Evolutionary conservation across 2,113 vertebrate genomes (phyloP), one percentile per base, ranked within the genome.

Genomic region (Cavia aperea): DNA sequence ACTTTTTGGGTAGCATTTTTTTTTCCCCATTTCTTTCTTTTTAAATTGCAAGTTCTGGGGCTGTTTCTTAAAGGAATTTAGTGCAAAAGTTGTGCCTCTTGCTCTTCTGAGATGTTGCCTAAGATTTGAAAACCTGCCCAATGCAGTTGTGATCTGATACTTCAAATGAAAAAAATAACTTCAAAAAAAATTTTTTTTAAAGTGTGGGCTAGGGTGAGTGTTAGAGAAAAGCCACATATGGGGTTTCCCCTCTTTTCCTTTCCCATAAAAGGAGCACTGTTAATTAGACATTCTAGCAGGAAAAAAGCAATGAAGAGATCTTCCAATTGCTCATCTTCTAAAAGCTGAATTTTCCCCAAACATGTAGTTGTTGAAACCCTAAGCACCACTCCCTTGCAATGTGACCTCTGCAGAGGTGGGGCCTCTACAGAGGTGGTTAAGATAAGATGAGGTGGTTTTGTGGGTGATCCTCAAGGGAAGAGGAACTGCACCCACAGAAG

Each of bases 101-200:
- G 88, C 85, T 93, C 56, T 75, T 92, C 90, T 90, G 83, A 95
- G 89, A 85, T 95, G 88, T 97, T 97, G 90, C 93, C 82, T 81
- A 94, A 96, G 96, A 95, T 94, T 83, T 96, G 96, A 97, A 95
- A 94, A 82, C 68, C 68, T 92, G 93, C 94, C 94, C 94, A 92
- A 24, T 60, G 73, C 79, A 81, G 82, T 88, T 94, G 93, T 83
- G 94, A 93, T 89, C 63, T n/a, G 90, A 94, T 88, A 83, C 68
- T 95, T 92, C 88, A 91, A 91, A 95, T 94, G 85, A 86, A 93
- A 77, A 95, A 88, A 95, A 81, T 51, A 92, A 86, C 73, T 65
- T 56, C 36, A 9, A 54, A 31, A 49, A 26, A 19, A 18, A 21
- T 82, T 63, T 81, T 88, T 68, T 56, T 60, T 31, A 39, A 46